Base-by-base conservation (phyloP, 2,797 vertebrate species). In the Octomys mimax region DNA sequence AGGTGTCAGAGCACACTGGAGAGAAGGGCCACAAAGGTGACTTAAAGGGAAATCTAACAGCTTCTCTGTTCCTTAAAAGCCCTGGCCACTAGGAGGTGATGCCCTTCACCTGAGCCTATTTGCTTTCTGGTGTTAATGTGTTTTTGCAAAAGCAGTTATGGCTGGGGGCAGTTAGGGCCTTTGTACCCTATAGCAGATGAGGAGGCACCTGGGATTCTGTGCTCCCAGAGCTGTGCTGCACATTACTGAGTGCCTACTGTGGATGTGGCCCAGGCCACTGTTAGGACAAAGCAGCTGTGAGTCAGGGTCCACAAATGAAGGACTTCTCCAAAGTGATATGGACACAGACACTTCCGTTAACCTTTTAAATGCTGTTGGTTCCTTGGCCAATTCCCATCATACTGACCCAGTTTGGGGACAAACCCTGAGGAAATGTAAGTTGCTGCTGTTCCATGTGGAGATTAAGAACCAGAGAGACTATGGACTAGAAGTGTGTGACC, bases 101-200 rank as follows among this genome's bases (percentile, higher is more conserved):
- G 57, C 16, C 24, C 31, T 19, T 28, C 1, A 2, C 4, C 0
- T 28, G 12, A 64, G 70, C 46, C 6, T n/a, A 1, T 19, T 36
- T 57, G 24, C 79, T 64, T 61, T 71, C 86, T 87, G 31, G 39
- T n/a, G 91, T 89, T 83, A 84, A 39, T 9, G 18, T 31, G 57
- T 13, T 28, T 82, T 88, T 2, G 13, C 21, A 10, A 8, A 39
- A 36, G 49, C 0, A 33, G 31, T 33, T 22, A 26, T 0, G 0
- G 16, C 11, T 11, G 64, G 28, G 42, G 28, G 52, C 46, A 54
- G 59, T 10, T 42, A n/a, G 39, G 66, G 46, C 26, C 42, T 62
- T 61, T 21, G 18, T 46, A 2, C 28, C 31, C 62, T 62, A n/a
- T 33, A 22, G 6, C 13, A 10, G 0, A 8, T 59, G 39, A 85